Base-by-base conservation (phyloP, 1,140 invertebrate species). In the Aphaenogaster floridana region DNA sequence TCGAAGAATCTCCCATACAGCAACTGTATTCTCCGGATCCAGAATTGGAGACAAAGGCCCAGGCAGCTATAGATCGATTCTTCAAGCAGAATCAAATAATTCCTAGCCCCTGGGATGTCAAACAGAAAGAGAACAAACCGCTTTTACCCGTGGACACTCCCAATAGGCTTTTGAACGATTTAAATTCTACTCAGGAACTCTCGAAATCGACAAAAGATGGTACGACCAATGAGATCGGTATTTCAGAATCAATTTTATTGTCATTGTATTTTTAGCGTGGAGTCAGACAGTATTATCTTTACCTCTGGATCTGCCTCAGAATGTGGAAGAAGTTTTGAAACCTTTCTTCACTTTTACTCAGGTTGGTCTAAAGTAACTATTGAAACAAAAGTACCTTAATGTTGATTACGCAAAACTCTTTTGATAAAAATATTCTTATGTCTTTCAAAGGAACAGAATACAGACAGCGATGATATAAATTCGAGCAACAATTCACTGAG, bases 321-420 rank as follows among this genome's bases (percentile, higher is more conserved):
- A 97, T 92, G 91, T 97, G 15, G 96, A 97, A 94, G 95, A 96
- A 87, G 92, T 95, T 50, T 93, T 97, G 42, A 96, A 96, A 92
- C 96, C 96, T 77, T 97, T 96, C 92, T 96, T 96, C 90, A 96
- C 95, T 57, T 97, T 96, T 89, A 96, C 94, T 78, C 95, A 96
- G 95, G 96, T 96, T 90, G 34, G 52, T 39, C 0, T 66, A 57
- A 52, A 74, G 0, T 5, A 28, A 9, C 11, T 61, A 48, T 68
- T 0, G 1, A 34, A 2, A 68, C 54, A 1, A 17, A 69, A 15
- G 7, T 61, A 66, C 5, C 6, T 39, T 59, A 13, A n/a, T 52
- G 7, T 28, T 17, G 2, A n/a, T 54, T 61, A 34, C 42, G 17
- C 0, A 17, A 54, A 54, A 57, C 15, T 42, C 3, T 69, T 15